These are phyloP conservation scores for Periplaneta americana DNA, from an alignment of 1,140 invertebrate genomes.

Conservation along the genomic window DNA sequence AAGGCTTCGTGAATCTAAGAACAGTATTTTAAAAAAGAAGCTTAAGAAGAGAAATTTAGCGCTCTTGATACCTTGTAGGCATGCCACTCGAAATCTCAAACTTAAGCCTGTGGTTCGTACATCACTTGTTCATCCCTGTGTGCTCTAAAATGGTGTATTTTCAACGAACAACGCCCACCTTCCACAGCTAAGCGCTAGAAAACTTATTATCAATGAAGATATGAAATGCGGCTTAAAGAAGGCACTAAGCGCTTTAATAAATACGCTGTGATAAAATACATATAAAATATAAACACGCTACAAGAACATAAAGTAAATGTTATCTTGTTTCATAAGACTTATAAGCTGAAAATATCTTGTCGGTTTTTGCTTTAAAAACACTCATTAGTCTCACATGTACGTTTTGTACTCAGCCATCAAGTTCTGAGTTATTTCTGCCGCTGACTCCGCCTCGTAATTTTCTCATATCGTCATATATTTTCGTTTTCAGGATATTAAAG, in stretches of 20 bases:
- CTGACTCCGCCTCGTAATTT: too few species aligned
- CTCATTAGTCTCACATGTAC: too few species aligned
- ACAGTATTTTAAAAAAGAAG: too few species aligned
- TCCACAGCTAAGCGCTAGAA: neutral
- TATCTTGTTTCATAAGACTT: neutral
- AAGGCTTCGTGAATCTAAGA: too few species aligned
- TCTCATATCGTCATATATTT: too few species aligned
- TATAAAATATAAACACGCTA: neutral
- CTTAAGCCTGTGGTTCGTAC: too few species aligned
- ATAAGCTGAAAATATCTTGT: neutral
- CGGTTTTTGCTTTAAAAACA: too few species aligned
- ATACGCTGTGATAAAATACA: neutral
- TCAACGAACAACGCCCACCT: neutral
- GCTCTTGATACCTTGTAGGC: too few species aligned
- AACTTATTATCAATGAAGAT: neutral
- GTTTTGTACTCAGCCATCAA: neutral
- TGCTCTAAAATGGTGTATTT: neutral
- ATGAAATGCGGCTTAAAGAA: neutral
- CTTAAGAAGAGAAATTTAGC: too few species aligned
- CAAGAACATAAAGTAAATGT: neutral
- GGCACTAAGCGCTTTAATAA: neutral
- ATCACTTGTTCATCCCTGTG: neutral
- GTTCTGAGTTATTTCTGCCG: too few species aligned
- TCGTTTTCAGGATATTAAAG: too few species aligned
- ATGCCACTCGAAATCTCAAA: too few species aligned